Evolutionary conservation across 2,113 vertebrate species (phyloP).

Genomic region (Hypocryptadius cinnamomeus): DNA sequence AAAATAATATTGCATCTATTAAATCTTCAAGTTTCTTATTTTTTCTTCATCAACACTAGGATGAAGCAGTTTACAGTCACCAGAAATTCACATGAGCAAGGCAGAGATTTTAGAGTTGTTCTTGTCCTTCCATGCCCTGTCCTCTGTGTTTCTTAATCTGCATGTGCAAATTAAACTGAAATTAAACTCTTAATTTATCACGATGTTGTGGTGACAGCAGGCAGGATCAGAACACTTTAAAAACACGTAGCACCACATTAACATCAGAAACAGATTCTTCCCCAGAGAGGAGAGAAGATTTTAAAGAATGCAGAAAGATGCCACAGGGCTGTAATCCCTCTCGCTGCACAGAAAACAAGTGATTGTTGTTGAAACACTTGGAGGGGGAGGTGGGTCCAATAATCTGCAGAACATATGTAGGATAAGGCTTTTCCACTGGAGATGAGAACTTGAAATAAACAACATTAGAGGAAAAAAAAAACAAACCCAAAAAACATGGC

Average conservation of each 20-base stretch:
- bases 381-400: not conserved
- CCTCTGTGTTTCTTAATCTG: not conserved
- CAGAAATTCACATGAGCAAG: not conserved
- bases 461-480: not conserved
- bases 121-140: not conserved
- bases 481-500: not conserved
- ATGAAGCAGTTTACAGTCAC: not conserved
- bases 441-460: not conserved
- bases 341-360: not conserved
- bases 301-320: conserved; percentile 25
- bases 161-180: not conserved
- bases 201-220: conserved; percentile 1
- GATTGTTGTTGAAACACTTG: not conserved
- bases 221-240: conserved; percentile 18
- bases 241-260: conserved; percentile 18
- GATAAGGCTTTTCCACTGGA: not conserved
- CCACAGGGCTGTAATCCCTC: conserved; percentile 11
- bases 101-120: not conserved
- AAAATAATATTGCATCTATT: not conserved
- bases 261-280: conserved; percentile 39
- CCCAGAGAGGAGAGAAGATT: not conserved
- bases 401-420: conserved; percentile 43
- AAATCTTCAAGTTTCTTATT: not conserved
- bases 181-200: conserved; percentile 23
- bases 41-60: not conserved